Percentiles rank a stretch among this genome's conserved stretches.
Conservation (phyloP, 2,888 invertebrate genomes). For the Euphydryas editha region DNA sequence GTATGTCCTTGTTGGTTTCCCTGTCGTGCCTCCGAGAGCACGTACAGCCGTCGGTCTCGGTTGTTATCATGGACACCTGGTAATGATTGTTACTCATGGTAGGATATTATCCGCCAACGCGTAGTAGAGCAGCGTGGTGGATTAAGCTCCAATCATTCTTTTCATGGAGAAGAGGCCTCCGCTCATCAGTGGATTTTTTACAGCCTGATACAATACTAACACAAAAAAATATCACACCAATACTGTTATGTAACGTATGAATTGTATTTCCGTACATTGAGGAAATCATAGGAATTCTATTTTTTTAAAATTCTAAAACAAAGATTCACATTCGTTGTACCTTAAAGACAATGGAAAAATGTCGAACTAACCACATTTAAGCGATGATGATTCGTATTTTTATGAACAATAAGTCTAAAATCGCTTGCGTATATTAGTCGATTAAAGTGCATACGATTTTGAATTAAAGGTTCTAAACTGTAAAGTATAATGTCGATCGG, state of each 20-base stretch:
- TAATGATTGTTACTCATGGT: too few species aligned
- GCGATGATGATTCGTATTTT: background rate
- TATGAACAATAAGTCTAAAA: background rate
- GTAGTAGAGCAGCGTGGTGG: too few species aligned
- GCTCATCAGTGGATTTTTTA: too few species aligned
- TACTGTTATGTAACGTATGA: background rate
- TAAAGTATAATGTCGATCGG: conserved; percentile 13
- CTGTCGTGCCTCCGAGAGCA: too few species aligned
- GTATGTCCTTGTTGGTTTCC: too few species aligned
- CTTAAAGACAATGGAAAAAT: background rate
- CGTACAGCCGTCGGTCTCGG: too few species aligned
- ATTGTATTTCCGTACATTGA: conserved; percentile 7
- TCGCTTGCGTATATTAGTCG: background rate
- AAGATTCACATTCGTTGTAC: conserved; percentile 6
- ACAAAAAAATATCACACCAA: too few species aligned
- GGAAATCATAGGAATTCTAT: background rate
- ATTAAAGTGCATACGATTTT: conserved; percentile 16
- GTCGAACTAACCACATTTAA: background rate
- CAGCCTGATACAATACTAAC: too few species aligned
- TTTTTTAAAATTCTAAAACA: conserved; percentile 3
- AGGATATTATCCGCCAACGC: too few species aligned
- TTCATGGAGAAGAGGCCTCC: too few species aligned
- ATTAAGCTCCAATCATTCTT: too few species aligned
- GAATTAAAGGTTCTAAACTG: conserved; percentile 1
- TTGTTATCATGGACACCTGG: too few species aligned